These are phyloP conservation scores for Dryobotodes eremita DNA, from an alignment of 2,888 invertebrate species.

Conservation along the genomic window DNA sequence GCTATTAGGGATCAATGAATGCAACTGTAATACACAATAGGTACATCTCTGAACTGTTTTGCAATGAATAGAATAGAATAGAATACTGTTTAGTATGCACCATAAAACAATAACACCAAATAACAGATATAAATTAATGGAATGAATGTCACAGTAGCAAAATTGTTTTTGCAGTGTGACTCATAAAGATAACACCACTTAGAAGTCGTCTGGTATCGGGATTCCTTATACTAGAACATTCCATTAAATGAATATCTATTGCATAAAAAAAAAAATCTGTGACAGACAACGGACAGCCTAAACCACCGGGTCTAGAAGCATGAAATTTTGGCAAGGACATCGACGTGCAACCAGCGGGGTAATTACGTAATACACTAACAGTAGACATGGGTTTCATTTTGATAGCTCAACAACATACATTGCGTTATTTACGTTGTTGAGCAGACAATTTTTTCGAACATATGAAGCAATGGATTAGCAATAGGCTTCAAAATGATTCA, in stretches of 20 bases:
- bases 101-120: no score
- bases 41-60: not conserved
- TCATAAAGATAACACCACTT: slow-evolving; percentile 20
- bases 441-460: no score
- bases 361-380: no score
- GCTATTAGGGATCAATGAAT: not conserved
- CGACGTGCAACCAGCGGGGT: no score
- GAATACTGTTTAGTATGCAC: no score
- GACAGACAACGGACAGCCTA: not conserved
- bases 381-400: no score
- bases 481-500: no score
- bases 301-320: not conserved
- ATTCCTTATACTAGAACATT: slow-evolving; percentile 3
- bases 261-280: not conserved
- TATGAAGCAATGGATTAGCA: no score
- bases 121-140: no score
- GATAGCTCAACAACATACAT: no score
- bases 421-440: no score
- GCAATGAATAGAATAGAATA: no score
- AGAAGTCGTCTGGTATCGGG: slow-evolving; percentile 5
- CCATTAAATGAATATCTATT: not conserved
- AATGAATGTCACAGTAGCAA: not conserved
- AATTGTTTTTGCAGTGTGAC: slow-evolving; percentile 2
- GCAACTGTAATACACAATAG: not conserved
- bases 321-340: not conserved